These are phyloP conservation scores for Abrostola triplasia DNA, from an alignment of 2,888 invertebrate genomes.

Conservation along the genomic window DNA sequence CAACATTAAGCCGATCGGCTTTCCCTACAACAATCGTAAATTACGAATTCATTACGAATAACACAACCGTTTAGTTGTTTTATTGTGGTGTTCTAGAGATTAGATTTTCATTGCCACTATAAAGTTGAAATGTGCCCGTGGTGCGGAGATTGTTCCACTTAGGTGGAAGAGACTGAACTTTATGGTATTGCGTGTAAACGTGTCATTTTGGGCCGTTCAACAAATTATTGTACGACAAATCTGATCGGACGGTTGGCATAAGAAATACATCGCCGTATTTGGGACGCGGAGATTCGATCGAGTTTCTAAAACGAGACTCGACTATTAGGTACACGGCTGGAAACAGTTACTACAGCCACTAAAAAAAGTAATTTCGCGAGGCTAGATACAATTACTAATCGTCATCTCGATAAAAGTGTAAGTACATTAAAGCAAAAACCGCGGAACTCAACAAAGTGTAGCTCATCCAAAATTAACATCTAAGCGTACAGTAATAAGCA, in stretches of 20 bases:
- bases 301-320: conserved; percentile 24
- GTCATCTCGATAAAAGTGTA: conserved; percentile 21
- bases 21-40: conserved; percentile 78
- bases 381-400: conserved; percentile 19
- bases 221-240: conserved; percentile 28
- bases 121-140: conserved; percentile 43
- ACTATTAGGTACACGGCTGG: conserved; percentile 14
- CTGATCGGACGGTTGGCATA: conserved; percentile 11
- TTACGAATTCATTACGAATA: conserved; percentile 78
- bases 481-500: conserved; percentile 1
- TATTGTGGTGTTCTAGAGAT: conserved; percentile 64
- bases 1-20: conserved; percentile 60
- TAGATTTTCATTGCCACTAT: conserved; percentile 64
- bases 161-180: conserved; percentile 31
- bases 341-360: conserved; percentile 5
- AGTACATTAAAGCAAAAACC: conserved; percentile 32
- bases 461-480: conserved; percentile 8
- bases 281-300: conserved; percentile 10
- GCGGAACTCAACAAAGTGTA: conserved; percentile 13
- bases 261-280: conserved; percentile 31
- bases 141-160: conserved; percentile 47
- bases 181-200: conserved; percentile 42
- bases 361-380: conserved; percentile 22
- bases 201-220: conserved; percentile 39
- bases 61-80: conserved; percentile 67